A percentile compares a stretch with the other conserved stretches of the same genome.
Evolutionary conservation across 1,140 invertebrate genomes (phyloP).

Genomic region (Solenopsis invicta): DNA sequence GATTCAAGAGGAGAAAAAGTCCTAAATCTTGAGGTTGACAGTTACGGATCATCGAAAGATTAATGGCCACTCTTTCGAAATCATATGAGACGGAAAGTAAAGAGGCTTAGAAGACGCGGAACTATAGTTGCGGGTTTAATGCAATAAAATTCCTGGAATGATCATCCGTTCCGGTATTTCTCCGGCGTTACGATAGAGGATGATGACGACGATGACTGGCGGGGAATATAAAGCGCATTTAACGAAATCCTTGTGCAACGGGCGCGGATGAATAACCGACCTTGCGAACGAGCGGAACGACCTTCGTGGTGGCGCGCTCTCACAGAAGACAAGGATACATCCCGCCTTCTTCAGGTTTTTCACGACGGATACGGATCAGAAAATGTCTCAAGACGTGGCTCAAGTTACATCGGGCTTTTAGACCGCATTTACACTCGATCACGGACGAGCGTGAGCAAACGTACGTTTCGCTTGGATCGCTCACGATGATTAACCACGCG

Average conservation of each 20-base stretch:
- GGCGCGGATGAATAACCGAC: slow-evolving; percentile 76
- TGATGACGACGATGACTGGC: slow-evolving; percentile 60
- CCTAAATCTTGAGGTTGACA: neutral
- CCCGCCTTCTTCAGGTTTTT: slow-evolving; percentile 65
- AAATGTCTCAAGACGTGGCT: slow-evolving; percentile 31
- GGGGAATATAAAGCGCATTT: slow-evolving; percentile 70
- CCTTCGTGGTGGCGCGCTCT: slow-evolving; percentile 64
- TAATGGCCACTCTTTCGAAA: neutral
- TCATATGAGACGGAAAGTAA: neutral
- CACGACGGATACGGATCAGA: slow-evolving; percentile 52
- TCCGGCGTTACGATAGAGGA: slow-evolving; percentile 51
- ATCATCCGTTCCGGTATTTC: slow-evolving; percentile 43
- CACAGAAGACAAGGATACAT: slow-evolving; percentile 66
- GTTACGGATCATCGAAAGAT: too few species aligned
- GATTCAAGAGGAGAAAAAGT: neutral
- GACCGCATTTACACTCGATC: slow-evolving; percentile 55
- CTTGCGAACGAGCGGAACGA: slow-evolving; percentile 71
- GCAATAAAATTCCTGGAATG: neutral
- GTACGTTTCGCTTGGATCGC: neutral
- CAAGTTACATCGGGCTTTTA: slow-evolving; percentile 55
- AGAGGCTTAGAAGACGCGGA: neutral
- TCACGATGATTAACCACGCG: slow-evolving; percentile 42
- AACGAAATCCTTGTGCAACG: slow-evolving; percentile 76
- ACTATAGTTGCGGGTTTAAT: neutral
- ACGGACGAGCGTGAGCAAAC: neutral